Evolutionary conservation across 2,113 vertebrate species (phyloP), one percentile per base, ranked within the genome.

Genomic region (Cynoglossus semilaevis): DNA sequence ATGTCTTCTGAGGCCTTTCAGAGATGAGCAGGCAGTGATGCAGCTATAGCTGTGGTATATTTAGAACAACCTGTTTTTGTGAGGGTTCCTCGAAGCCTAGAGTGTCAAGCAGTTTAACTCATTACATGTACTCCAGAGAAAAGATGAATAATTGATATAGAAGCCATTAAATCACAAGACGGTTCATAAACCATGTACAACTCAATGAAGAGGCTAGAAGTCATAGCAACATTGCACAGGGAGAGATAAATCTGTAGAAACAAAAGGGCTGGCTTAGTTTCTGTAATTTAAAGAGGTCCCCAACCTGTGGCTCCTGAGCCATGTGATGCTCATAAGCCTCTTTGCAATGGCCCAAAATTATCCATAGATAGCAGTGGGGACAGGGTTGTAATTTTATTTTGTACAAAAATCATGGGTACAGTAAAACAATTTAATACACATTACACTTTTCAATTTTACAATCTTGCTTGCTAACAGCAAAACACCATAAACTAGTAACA

Each of bases 121-220:
- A 63, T 66, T 51, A 41, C 13, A 8, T 49, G 14, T 3, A 42
- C 67, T 59, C 43, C 35, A 47, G 15, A 61, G 29, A 45, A 59
- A 52, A 57, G 49, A 14, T 67, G 22, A 78, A 79, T 75, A 67
- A 77, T 80, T 67, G 41, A 80, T 63, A 19, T 8, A 7, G 8
- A 42, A 66, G 3, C 40, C 45, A 72, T 82, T 67, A 49, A 50
- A 70, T 82, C 49, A 51, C 52, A 38, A 66, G 16, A 58, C 54
- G 35, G 34, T 66, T 63, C 48, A 53, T 66, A 50, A 72, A 65
- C 18, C 51, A 8, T 65, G 36, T n/a, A 36, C 15, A 45, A 53
- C 44, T 51, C 57, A 58, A 37, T 40, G 59, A 50, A 48, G 57
- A 49, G 55, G 46, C 69, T 65, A 41, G 16, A 61, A 14, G 45